Evolutionary conservation across 2,888 invertebrate genomes (phyloP).

Genomic region (Ophioninae sp.): DNA sequence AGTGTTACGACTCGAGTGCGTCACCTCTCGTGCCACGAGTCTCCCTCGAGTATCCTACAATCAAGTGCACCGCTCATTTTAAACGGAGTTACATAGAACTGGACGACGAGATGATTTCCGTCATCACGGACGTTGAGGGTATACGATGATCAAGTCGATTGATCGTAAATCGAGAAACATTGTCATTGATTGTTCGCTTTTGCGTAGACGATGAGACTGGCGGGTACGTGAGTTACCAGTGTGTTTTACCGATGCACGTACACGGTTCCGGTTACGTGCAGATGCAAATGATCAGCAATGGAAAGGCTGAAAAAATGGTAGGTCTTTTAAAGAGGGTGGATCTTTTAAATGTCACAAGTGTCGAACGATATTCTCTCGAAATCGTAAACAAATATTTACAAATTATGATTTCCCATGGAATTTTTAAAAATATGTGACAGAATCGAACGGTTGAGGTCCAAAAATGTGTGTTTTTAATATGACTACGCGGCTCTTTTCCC

Average conservation of each 20-base stretch:
- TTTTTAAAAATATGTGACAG: too few relatives aligned
- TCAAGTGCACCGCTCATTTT: constrained; percentile 86
- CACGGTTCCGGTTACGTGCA: constrained; percentile 87
- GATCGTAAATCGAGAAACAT: not conserved
- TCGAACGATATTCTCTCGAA: too few relatives aligned
- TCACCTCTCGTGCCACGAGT: constrained; percentile 78
- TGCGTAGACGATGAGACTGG: constrained; percentile 86
- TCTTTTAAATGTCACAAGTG: too few relatives aligned
- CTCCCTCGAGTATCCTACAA: constrained; percentile 77
- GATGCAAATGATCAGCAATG: constrained; percentile 85
- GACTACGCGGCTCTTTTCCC: too few relatives aligned
- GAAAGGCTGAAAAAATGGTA: constrained; percentile 76
- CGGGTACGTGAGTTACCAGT: constrained; percentile 85
- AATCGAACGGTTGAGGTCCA: too few relatives aligned
- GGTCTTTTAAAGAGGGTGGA: not conserved
- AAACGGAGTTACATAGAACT: constrained; percentile 87
- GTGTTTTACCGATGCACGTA: constrained; percentile 87
- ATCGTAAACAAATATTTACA: too few relatives aligned
- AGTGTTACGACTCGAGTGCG: constrained; percentile 67
- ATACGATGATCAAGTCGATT: constrained; percentile 68
- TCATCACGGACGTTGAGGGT: constrained; percentile 89
- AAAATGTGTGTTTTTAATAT: too few relatives aligned
- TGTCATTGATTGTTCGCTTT: constrained; percentile 13
- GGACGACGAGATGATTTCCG: constrained; percentile 87
- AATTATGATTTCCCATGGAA: too few relatives aligned